A percentile compares a stretch with the other conserved stretches of the same genome.
Evolutionary conservation across 2,113 vertebrate genomes (phyloP).

Genomic region (Caretta caretta): DNA sequence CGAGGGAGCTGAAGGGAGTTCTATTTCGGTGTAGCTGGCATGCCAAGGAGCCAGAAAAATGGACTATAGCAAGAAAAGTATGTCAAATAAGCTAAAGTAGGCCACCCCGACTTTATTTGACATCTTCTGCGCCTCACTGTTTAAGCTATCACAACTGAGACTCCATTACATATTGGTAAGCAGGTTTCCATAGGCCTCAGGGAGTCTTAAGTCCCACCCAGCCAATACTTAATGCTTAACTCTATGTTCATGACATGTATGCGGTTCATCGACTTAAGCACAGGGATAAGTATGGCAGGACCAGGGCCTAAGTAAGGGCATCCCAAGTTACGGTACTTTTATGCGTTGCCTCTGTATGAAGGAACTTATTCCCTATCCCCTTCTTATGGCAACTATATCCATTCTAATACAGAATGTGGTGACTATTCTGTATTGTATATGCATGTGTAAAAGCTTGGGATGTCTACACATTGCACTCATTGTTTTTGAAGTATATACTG

Average conservation of each 20-base stretch:
- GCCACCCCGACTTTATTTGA: rapidly evolving
- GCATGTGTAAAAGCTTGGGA: not conserved
- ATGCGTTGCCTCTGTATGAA: not conserved
- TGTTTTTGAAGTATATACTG: not conserved
- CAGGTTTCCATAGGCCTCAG: not conserved
- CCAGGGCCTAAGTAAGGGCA: not conserved
- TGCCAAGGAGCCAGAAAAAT: conserved; percentile 1
- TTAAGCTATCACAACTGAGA: not conserved
- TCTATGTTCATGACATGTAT: not conserved
- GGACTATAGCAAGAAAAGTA: not conserved
- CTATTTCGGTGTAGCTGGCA: not conserved
- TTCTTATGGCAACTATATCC: not conserved
- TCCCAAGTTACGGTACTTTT: not conserved
- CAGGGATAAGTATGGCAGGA: not conserved
- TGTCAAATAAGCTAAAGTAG: not conserved
- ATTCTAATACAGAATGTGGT: not conserved
- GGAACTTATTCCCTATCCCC: rapidly evolving
- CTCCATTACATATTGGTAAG: not conserved
- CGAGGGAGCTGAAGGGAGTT: not conserved
- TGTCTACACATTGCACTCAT: not conserved
- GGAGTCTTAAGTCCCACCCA: not conserved
- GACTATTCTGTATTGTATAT: not conserved
- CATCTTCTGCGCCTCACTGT: not conserved
- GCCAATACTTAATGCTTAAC: not conserved
- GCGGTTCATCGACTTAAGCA: not conserved